Conservation (phyloP, 2,797 vertebrate species). For the Neosilurus mollespiculum region DNA sequence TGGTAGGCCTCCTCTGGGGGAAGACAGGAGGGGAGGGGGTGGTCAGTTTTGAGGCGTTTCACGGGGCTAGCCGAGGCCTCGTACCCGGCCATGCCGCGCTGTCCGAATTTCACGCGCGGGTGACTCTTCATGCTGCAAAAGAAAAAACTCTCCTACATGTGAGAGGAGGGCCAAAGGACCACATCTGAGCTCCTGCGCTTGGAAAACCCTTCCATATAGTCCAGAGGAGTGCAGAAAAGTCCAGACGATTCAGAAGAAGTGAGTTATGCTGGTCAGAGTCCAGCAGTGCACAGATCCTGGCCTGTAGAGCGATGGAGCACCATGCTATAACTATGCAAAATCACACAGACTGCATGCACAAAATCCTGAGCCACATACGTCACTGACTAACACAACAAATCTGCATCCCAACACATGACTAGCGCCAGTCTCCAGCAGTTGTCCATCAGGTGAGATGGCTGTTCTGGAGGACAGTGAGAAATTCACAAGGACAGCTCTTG, state of each 20-base stretch:
- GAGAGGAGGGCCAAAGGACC: conserved; percentile 16
- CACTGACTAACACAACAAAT: conserved; percentile 32
- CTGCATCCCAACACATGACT: conserved; percentile 22
- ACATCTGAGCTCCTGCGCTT: conserved; percentile 4
- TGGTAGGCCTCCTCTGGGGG: conserved; percentile 91
- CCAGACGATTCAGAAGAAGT: conserved; percentile 15
- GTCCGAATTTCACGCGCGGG: conserved; percentile 69
- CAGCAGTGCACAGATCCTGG: conserved; percentile 47
- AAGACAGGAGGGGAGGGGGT: conserved; percentile 55
- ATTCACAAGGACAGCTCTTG: conserved; percentile 13
- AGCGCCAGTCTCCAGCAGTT: conserved; percentile 33
- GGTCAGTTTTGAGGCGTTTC: conserved; percentile 76
- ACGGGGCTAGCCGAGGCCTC: conserved; percentile 69
- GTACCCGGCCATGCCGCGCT: conserved; percentile 71
- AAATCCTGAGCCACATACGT: conserved; percentile 31
- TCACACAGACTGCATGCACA: conserved; percentile 29
- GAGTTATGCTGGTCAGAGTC: conserved; percentile 27
- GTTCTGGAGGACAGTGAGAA: conserved; percentile 24
- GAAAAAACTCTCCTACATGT: conserved; percentile 25
- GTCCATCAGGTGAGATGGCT: conserved; percentile 39
- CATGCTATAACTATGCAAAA: conserved; percentile 48
- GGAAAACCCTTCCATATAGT: conserved; percentile 21
- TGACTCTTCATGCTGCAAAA: conserved; percentile 74
- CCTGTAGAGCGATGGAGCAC: conserved; percentile 31
- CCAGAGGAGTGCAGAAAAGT: conserved; percentile 3